Percentiles rank a stretch among this genome's conserved stretches.
Evolutionary conservation across 2,113 vertebrate genomes (phyloP).

Genomic region (Pedionomus torquatus): DNA sequence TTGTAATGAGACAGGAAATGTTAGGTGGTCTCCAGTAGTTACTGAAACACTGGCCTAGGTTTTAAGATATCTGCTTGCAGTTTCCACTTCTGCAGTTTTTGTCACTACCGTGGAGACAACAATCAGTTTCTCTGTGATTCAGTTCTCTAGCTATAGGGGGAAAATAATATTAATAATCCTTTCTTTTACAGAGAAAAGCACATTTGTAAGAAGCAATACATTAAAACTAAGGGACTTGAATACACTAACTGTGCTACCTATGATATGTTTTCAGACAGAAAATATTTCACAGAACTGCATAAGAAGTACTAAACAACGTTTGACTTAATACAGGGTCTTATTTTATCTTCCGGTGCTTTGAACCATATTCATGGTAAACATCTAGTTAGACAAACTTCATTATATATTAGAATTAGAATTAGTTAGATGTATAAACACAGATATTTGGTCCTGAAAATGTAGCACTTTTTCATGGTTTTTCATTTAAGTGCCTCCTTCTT

Average conservation of each 20-base stretch:
- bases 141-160: neutral
- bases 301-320: neutral
- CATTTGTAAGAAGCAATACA: neutral
- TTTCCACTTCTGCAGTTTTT: neutral
- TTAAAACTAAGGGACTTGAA: neutral
- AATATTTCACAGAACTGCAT: neutral
- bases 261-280: neutral
- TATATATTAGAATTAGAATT: neutral
- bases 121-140: neutral
- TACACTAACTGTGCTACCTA: neutral
- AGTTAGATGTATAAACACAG: neutral
- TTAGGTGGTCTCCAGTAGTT: neutral
- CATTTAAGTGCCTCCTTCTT: neutral
- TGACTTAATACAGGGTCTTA: neutral
- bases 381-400: neutral
- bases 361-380: neutral
- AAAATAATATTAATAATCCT: neutral
- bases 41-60: neutral
- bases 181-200: neutral
- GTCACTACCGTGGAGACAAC: rapidly evolving
- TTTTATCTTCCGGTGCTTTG: neutral
- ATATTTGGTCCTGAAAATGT: neutral
- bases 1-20: neutral
- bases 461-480: neutral
- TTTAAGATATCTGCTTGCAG: neutral